Evolutionary conservation across 2,113 vertebrate genomes (phyloP).

Genomic region (Garra rufa): DNA sequence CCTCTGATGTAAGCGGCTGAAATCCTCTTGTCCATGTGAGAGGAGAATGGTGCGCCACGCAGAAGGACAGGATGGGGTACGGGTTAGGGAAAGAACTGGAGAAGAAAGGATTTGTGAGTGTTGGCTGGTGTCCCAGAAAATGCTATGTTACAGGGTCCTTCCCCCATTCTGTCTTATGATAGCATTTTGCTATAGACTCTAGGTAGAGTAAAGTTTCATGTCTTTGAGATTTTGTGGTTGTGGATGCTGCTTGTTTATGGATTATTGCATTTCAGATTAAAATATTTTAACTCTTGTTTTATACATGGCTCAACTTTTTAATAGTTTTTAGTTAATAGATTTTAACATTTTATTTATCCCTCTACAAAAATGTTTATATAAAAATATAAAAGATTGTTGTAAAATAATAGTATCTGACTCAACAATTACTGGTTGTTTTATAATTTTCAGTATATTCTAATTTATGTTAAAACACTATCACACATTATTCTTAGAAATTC

Average conservation of each 20-base stretch:
- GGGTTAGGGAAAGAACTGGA: constrained; percentile 52
- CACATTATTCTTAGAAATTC: neutral
- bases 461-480: neutral
- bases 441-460: neutral
- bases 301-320: too few species aligned
- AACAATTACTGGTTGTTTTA: neutral
- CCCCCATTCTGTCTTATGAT: constrained; percentile 47
- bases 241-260: neutral
- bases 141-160: constrained; percentile 59
- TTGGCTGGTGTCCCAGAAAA: constrained; percentile 74
- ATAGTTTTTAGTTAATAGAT: too few species aligned
- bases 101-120: constrained; percentile 66
- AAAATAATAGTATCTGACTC: too few species aligned
- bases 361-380: too few species aligned
- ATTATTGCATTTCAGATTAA: neutral
- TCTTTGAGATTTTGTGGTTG: neutral
- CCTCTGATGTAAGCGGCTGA: constrained; percentile 58
- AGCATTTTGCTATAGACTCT: neutral
- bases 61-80: constrained; percentile 53
- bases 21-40: constrained; percentile 37
- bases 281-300: neutral
- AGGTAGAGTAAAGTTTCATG: neutral
- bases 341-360: too few species aligned
- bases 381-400: too few species aligned
- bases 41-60: constrained; percentile 19